Evolutionary conservation across 1,140 invertebrate species (phyloP).

Genomic region (Mizuhopecten yessoensis): DNA sequence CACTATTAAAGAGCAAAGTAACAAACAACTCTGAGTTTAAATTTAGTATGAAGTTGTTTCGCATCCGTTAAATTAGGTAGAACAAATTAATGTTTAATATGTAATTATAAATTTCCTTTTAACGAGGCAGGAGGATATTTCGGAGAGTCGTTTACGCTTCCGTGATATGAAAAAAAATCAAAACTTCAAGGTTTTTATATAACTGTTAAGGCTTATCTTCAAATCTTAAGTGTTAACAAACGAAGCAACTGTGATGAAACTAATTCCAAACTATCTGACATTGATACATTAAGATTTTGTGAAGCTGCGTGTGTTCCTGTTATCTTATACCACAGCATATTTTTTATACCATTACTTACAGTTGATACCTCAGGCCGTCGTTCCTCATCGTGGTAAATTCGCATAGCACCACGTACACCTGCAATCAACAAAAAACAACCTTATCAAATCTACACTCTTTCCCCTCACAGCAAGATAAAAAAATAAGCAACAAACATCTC

Average conservation of each 20-base stretch:
- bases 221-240: neutral
- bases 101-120: too few species aligned
- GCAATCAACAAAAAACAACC: neutral
- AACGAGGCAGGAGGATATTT: too few species aligned
- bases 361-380: slow-evolving; percentile 8
- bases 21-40: too few species aligned
- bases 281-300: neutral
- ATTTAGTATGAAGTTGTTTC: too few species aligned
- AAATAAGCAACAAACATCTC: neutral
- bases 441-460: slow-evolving; percentile 39
- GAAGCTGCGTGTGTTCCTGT: neutral
- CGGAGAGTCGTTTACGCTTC: neutral
- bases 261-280: neutral
- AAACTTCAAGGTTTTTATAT: neutral
- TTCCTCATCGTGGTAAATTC: neutral
- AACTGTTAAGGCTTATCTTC: neutral
- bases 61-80: too few species aligned
- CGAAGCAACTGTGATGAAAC: neutral
- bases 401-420: slow-evolving; percentile 11
- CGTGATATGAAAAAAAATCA: neutral
- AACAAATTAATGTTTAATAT: too few species aligned
- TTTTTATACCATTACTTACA: slow-evolving; percentile 3
- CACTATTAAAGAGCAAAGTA: too few species aligned
- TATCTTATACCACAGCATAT: neutral
- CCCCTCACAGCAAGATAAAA: neutral